Base-by-base conservation (phyloP, 1,140 invertebrate species). In the Tetraneura akinire region DNA sequence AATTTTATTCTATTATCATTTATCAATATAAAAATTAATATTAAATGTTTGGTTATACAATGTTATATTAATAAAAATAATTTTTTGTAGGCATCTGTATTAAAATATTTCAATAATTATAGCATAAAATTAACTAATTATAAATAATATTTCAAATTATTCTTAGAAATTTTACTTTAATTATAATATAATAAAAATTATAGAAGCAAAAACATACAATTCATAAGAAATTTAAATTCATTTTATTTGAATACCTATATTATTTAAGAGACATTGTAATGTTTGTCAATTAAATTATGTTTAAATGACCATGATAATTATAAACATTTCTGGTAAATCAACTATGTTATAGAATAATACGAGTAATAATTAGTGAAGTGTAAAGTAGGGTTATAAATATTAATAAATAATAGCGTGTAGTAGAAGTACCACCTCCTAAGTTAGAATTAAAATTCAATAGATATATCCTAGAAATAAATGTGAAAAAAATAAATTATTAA, bases 321-420 rank as follows among this genome's bases (percentile, higher is more conserved):
- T 10, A 70, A 23, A 70, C 10, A 49, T 26, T 70, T 70, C 45
- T 70, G 10, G 23, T 70, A 47, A 47, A 70, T 70, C 66, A 70
- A 70, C 23, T 47, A 49, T 70, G 21, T 23, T 49, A 70, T 70
- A 70, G 66, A 70, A 70, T 49, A n/a, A n/a, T n/a, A n/a, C n/a
- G n/a, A n/a, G n/a, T n/a, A n/a, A n/a, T n/a, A 49, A 47, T 47
- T 26, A 70, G 14, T 0, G 6, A 70, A 13, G 23, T 13, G 26
- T 49, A 10, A 57, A 26, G 55, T 13, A 57, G 53, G 64, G 45
- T 49, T 70, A 70, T 49, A 66, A 70, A 70, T 70, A 70, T 70
- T 70, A 21, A 70, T 16, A 47, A 23, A 6, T 21, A 66, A 13
- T 66, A 42, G 32, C 21, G 18, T n/a, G n/a, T n/a, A n/a, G n/a